Evolutionary conservation across 2,888 invertebrate genomes (phyloP).

Genomic region (Thysanoteuthis rhombus): DNA sequence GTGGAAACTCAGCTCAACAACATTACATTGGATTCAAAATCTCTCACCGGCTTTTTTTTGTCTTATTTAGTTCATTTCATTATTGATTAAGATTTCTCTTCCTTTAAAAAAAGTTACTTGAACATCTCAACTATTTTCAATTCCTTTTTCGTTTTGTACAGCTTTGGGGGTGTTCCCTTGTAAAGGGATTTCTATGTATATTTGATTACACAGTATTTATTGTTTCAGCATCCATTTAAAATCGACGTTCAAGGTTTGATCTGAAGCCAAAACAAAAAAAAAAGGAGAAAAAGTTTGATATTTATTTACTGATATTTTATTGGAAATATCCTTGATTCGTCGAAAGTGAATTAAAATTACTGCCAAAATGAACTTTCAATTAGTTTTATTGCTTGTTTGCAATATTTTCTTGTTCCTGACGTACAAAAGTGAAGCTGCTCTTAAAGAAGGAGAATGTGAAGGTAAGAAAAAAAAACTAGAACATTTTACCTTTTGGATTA

Average conservation of each 20-base stretch:
- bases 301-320: not conserved
- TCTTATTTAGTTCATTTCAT: not conserved
- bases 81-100: not conserved
- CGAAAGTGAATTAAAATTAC: not conserved
- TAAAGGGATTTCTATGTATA: no score
- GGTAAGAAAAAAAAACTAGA: constrained; percentile 37
- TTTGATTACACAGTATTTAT: no score
- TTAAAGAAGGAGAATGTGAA: constrained; percentile 50
- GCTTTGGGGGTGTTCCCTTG: no score
- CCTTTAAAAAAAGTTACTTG: not conserved
- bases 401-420: constrained; percentile 15
- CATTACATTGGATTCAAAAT: not conserved
- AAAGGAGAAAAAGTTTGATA: not conserved
- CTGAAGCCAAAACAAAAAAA: no score
- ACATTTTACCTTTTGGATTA: no score
- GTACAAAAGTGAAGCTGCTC: constrained; percentile 36
- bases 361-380: not conserved
- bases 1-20: not conserved
- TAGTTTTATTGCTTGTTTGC: not conserved
- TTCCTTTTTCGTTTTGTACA: no score
- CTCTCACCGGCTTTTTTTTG: no score
- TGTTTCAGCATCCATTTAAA: no score
- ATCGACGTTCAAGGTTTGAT: no score
- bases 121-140: no score
- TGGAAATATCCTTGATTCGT: no score